Base-by-base conservation (phyloP, 1,140 invertebrate species). In the Pachyrhynchus sulphureomaculatus region DNA sequence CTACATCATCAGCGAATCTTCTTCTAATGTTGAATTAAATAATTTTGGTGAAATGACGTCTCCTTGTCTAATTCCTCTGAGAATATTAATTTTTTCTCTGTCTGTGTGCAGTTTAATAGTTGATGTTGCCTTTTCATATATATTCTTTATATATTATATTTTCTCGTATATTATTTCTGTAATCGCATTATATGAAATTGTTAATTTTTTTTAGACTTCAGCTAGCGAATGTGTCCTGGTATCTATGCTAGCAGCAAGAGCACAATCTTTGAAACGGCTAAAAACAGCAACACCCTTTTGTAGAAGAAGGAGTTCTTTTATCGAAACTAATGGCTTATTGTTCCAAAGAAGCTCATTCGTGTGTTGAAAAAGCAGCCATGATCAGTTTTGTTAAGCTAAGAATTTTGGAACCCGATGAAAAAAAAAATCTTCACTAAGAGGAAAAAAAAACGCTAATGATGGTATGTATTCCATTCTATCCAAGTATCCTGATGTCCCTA, bases 281-380 rank as follows among this genome's bases (percentile, higher is more conserved):
- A 98, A n/a, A 98, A 77, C 86, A 91, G 64, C 85, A 88, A 68
- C 89, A 95, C 75, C 91, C 93, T 0, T 91, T 91, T 65, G 88
- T 95, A 13, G 96, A 99, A 75, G 97, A 99, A 76, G 95, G 94
- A 0, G 84, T 92, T 20, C 79, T 99, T 36, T 81, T 99, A 18
- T 94, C 95, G 10, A 98, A 97, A 79, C 80, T 99, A 29, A 98
- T 99, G 82, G 96, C 95, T 6, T 93, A 92, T 71, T 93, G 89
- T 77, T 92, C 86, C 34, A 90, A 91, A 71, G 92, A 99, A 82
- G 93, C 96, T 20, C 98, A 99, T 78, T 98, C 95, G n/a, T 98
- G 94, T 75, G 96, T 99, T 6, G 97, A 99, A 80, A 99, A 99
- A 77, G 95, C 95, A 10, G 97, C 96, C 0, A 99, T 99, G 95